These are phyloP conservation scores for Drosophila malerkotliana DNA, from an alignment of 1,140 invertebrate genomes.

Conservation along the genomic window DNA sequence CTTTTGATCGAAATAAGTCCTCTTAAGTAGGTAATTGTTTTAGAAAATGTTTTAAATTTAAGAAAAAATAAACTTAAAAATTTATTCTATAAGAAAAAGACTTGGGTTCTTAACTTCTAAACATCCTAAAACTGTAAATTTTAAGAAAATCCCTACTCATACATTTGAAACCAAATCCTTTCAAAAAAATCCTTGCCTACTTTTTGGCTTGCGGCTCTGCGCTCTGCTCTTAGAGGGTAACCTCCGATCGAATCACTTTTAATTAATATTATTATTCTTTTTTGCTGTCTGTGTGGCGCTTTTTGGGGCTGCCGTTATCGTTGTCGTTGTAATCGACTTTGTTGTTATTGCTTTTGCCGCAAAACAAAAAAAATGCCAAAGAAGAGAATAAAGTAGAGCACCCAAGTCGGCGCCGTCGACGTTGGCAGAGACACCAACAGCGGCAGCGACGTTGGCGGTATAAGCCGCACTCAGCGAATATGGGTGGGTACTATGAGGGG, in stretches of 20 bases:
- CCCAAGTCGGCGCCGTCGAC: constrained; percentile 56
- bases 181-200: not conserved
- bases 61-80: no score
- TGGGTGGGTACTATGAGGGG: not conserved
- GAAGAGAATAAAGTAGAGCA: constrained; percentile 78
- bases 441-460: constrained; percentile 47
- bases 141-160: no score
- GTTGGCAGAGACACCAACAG: constrained; percentile 46
- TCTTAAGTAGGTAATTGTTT: not conserved
- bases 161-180: not conserved
- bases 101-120: no score
- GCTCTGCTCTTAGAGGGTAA: constrained; percentile 3
- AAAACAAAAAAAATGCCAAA: constrained; percentile 71
- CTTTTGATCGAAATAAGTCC: not conserved
- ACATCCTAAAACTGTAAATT: no score
- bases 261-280: constrained; percentile 11
- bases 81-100: no score
- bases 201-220: constrained; percentile 3
- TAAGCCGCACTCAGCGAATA: constrained; percentile 56
- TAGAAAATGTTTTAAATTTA: no score
- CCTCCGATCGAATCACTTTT: constrained; percentile 1
- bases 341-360: constrained; percentile 67
- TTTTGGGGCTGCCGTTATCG: constrained; percentile 47
- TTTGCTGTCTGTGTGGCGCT: constrained; percentile 38
- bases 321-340: constrained; percentile 70